These are phyloP conservation scores for Semnopithecus entellus DNA, from an alignment of 2,113 vertebrate species.

Conservation along the genomic window DNA sequence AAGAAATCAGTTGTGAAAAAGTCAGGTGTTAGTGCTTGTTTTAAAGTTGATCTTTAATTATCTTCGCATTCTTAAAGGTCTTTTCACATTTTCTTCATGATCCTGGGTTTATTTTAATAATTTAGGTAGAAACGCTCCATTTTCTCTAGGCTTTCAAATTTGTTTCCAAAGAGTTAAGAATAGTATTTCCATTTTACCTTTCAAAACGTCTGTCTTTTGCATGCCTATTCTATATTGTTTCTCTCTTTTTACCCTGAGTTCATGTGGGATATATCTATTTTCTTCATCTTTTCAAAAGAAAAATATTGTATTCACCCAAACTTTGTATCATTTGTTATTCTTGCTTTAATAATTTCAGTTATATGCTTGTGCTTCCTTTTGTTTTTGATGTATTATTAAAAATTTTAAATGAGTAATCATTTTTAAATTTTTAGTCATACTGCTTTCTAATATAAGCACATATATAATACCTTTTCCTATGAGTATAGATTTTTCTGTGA, in stretches of 20 bases:
- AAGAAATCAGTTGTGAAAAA: not conserved
- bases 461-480: not conserved
- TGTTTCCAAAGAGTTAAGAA: not conserved
- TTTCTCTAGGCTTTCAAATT: not conserved
- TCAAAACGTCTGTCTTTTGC: not conserved
- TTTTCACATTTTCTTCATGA: not conserved
- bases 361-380: not conserved
- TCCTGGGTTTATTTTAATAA: not conserved
- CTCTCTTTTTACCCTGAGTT: not conserved
- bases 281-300: not conserved
- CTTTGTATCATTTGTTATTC: not conserved
- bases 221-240: not conserved
- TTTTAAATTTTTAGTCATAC: not conserved
- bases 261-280: not conserved
- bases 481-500: not conserved
- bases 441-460: not conserved
- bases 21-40: not conserved
- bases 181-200: not conserved
- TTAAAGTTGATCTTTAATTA: not conserved
- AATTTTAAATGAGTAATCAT: not conserved
- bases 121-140: not conserved
- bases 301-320: not conserved
- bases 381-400: not conserved
- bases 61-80: not conserved
- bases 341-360: not conserved